Evolutionary conservation across 1,140 invertebrate genomes (phyloP), one percentile per base, ranked within the genome.

Genomic region (Scaptomyza pallida): DNA sequence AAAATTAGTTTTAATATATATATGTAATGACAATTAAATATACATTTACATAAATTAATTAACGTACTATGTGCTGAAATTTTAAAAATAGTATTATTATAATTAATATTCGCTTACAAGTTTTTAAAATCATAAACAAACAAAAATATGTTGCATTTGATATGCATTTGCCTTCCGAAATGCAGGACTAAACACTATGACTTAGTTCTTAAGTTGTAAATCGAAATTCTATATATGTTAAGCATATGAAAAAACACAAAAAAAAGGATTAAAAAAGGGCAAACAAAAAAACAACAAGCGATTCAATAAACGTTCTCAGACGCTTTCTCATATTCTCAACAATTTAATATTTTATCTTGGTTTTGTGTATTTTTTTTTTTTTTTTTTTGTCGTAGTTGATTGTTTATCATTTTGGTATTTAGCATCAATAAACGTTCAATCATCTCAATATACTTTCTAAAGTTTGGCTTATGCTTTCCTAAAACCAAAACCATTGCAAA

Each of bases 131-230:
- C 43, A 64, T 47, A 55, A 75, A 60, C 30, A 56, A 60, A 64
- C 60, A 63, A 71, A 52, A 70, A 50, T 65, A 74, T 68, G 61
- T 52, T 54, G 33, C 26, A 48, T 35, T 33, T 37, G 30, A 37
- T 59, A 41, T 55, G 47, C 13, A 30, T 50, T 61, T 26, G 41
- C 30, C 26, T 56, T 54, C 19, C 16, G 41, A 69, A 68, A 72
- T 57, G 48, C 57, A 45, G 30, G 3, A 50, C 71, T 86, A 88
- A 81, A 81, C 62, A 26, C 78, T 86, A 86, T 86, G 82, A 86
- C 82, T 86, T 86, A 86, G 82, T 78, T 88, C 55, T 82, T 88
- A 83, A 67, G 67, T 83, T 62, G 55, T 65, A 44, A 61, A 65
- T 45, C 50, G 35, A 45, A 64, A 45, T 59, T 30, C 15, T 40